phyloP scores from a whole-genome alignment of 2,113 vertebrate species.

The Mandrillus leucophaeus region DNA sequence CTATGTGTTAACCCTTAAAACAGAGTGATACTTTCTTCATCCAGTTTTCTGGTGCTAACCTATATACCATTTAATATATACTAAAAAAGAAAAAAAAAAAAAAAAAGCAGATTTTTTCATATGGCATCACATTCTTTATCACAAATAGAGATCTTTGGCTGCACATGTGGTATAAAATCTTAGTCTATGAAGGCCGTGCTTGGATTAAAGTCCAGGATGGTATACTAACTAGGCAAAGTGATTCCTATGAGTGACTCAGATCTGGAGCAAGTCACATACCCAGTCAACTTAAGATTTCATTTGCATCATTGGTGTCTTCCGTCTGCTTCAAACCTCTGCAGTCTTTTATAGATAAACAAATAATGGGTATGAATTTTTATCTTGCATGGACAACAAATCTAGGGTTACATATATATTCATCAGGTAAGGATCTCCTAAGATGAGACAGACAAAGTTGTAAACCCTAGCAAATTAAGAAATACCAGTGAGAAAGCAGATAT shows the following conservation, averaged over 20 bases:
- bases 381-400: background rate
- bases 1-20: background rate
- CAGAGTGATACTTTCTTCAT: background rate
- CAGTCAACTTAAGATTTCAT: background rate
- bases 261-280: background rate
- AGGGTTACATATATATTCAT: background rate
- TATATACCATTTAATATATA: background rate
- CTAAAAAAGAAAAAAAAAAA: background rate
- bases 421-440: background rate
- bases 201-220: background rate
- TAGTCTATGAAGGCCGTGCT: background rate
- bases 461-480: background rate
- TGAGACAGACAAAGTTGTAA: background rate
- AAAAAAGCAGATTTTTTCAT: background rate
- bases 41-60: background rate
- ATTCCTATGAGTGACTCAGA: background rate
- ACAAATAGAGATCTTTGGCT: conserved; percentile 4
- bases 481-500: background rate
- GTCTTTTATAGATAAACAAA: background rate
- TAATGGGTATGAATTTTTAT: background rate
- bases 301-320: background rate
- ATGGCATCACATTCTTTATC: background rate
- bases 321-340: background rate
- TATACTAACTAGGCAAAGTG: background rate
- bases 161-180: background rate